These are phyloP conservation scores for Synergus itoensis DNA, from an alignment of 2,888 invertebrate species.

Conservation along the genomic window DNA sequence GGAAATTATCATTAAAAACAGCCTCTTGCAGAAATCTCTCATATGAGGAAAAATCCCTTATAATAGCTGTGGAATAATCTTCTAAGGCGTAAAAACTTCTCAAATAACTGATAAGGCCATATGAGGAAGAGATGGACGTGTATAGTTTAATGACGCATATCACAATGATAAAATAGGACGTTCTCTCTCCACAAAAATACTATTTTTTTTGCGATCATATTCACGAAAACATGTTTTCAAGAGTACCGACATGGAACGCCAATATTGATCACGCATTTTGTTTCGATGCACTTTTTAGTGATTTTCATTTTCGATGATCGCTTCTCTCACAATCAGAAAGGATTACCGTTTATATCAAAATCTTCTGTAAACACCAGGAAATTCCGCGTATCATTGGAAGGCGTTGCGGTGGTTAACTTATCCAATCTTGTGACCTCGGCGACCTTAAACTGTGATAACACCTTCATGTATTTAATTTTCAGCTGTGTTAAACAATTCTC, in stretches of 20 bases:
- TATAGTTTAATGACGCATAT: not conserved
- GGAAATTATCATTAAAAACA: too few species aligned
- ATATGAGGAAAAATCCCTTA: not conserved
- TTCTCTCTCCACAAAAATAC: not conserved
- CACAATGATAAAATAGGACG: conserved; percentile 9
- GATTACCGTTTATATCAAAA: conserved; percentile 1
- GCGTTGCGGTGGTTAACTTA: conserved; percentile 31
- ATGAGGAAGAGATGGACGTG: not conserved
- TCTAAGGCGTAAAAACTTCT: not conserved
- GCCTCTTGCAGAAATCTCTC: not conserved
- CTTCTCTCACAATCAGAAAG: not conserved
- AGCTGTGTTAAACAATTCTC: conserved; percentile 23
- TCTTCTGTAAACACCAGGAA: conserved; percentile 26
- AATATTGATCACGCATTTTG: not conserved
- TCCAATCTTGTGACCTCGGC: conserved; percentile 49
- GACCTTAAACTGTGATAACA: conserved; percentile 47
- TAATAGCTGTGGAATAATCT: not conserved
- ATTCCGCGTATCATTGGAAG: conserved; percentile 18
- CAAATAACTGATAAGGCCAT: conserved; percentile 10
- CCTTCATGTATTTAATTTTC: conserved; percentile 45
- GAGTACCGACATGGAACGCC: not conserved
- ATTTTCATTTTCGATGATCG: conserved; percentile 3
- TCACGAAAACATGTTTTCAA: conserved; percentile 30
- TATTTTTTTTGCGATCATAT: not conserved
- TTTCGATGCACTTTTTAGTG: conserved; percentile 1